phyloP scores from a whole-genome alignment of 2,113 vertebrate species.

The Callocephalon fimbriatum region DNA sequence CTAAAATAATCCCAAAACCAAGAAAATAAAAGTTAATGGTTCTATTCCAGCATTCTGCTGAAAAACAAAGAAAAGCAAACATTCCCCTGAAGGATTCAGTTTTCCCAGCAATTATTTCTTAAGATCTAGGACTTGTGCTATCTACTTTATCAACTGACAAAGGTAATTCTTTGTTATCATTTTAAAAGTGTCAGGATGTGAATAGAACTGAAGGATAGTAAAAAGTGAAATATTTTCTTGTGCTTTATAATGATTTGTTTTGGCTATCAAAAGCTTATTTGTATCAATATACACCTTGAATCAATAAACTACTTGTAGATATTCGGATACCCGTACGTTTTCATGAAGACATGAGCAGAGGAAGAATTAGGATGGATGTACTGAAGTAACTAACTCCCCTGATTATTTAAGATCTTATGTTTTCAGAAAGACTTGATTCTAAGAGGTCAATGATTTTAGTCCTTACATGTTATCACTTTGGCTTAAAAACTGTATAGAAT shows the following conservation, averaged over 20 bases:
- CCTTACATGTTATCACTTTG: background rate
- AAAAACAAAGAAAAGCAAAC: background rate
- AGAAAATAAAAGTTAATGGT: background rate
- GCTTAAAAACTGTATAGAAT: background rate
- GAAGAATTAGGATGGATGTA: background rate
- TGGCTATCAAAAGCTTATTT: background rate
- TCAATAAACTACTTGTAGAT: background rate
- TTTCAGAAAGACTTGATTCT: background rate
- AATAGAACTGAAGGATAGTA: background rate
- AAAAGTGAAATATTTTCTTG: background rate
- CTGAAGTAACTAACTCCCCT: background rate
- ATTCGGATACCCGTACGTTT: background rate
- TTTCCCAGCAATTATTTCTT: background rate
- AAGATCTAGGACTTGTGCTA: background rate
- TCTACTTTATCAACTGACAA: background rate
- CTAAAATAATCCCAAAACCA: background rate
- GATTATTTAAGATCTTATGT: accelerated
- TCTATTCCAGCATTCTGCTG: background rate
- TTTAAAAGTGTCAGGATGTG: background rate
- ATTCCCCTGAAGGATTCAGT: background rate
- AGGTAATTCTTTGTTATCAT: background rate
- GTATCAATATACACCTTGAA: background rate
- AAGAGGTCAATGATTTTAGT: background rate
- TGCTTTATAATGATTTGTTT: background rate
- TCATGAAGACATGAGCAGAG: background rate